A percentile compares a stretch with the other conserved stretches of the same genome.
These are phyloP conservation scores for Liposcelis brunnea DNA, from an alignment of 2,888 invertebrate species.

Conservation along the genomic window DNA sequence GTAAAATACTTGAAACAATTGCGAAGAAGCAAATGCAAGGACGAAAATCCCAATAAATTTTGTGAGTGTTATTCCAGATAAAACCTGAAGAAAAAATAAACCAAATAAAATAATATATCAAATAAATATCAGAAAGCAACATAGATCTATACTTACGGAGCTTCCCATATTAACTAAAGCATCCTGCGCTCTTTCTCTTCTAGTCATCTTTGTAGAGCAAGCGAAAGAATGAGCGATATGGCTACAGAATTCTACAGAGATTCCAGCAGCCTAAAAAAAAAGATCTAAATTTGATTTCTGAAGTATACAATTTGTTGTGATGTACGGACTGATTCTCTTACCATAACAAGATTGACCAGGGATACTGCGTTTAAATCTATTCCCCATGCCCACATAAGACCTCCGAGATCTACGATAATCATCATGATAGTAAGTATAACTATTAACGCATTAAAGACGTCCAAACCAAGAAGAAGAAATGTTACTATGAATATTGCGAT, in stretches of 20 bases:
- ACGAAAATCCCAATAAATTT: conserved; percentile 97
- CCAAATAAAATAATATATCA: no score
- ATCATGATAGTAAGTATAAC: conserved; percentile 73
- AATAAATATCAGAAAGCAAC: conserved; percentile 7
- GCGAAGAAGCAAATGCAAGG: conserved; percentile 90
- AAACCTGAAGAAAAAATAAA: conserved; percentile 34
- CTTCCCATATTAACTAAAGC: conserved; percentile 83
- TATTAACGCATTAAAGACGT: conserved; percentile 68
- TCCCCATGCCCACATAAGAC: conserved; percentile 93
- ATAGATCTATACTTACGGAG: conserved; percentile 39
- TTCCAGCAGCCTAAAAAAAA: conserved; percentile 70
- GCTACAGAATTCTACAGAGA: conserved; percentile 98
- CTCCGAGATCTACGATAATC: conserved; percentile 84
- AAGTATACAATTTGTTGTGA: no score
- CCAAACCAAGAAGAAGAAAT: conserved; percentile 82
- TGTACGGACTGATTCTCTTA: no score
- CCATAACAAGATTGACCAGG: conserved; percentile 90
- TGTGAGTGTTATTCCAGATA: conserved; percentile 94
- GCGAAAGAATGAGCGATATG: conserved; percentile 90
- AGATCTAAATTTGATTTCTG: no score
- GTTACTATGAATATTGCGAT: conserved; percentile 88
- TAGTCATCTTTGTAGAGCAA: conserved; percentile 50
- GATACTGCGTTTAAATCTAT: conserved; percentile 94
- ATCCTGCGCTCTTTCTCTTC: conserved; percentile 62
- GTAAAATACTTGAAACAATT: conserved; percentile 91